A percentile compares a stretch with the other conserved stretches of the same genome.
These are phyloP conservation scores for Lanius collurio DNA, from an alignment of 2,113 vertebrate species.

Conservation along the genomic window DNA sequence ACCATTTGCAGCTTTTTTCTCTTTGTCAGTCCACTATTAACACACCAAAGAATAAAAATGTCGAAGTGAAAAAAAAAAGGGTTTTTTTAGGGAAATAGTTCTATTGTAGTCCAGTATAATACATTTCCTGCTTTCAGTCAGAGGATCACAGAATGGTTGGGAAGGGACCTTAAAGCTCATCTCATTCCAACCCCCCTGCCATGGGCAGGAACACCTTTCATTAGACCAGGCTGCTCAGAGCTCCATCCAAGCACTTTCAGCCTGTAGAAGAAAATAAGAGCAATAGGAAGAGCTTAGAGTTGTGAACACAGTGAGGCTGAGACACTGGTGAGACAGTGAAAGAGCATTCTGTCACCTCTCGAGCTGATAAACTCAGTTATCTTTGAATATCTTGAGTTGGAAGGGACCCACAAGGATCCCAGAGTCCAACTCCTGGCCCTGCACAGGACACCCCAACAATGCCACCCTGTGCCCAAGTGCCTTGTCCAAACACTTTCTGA, in stretches of 20 bases:
- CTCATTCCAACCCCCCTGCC: background rate
- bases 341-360: background rate
- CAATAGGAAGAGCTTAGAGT: background rate
- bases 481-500: rapidly evolving
- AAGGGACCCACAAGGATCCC: background rate
- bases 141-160: background rate
- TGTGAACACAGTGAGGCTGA: rapidly evolving
- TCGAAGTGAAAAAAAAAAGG: background rate
- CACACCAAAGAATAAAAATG: background rate
- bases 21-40: background rate
- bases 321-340: rapidly evolving
- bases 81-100: background rate
- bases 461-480: background rate
- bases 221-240: background rate
- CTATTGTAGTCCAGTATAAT: background rate
- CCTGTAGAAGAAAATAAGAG: background rate
- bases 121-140: background rate
- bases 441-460: background rate
- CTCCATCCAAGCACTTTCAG: background rate
- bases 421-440: background rate
- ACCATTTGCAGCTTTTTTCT: background rate
- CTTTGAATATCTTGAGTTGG: background rate
- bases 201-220: background rate
- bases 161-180: background rate
- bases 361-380: background rate